Percentiles rank a stretch among this genome's conserved stretches.
Conservation (phyloP, 2,888 invertebrate genomes). For the Agrotis segetum region DNA sequence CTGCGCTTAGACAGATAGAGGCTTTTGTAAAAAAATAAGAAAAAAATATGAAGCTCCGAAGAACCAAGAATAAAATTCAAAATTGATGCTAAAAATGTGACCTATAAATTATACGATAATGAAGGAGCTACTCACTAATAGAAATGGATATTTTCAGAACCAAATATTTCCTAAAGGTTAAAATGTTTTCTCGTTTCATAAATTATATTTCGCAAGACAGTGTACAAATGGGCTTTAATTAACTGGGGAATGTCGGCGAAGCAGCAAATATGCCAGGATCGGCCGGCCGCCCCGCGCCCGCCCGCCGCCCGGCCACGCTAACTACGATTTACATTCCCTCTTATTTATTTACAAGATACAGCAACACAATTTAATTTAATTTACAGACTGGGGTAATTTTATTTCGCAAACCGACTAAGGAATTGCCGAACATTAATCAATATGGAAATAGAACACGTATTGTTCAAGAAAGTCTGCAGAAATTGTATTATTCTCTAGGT, state of each 20-base stretch:
- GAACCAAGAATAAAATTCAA: neutral
- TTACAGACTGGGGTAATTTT: slow-evolving; percentile 70
- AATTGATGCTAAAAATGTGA: slow-evolving; percentile 7
- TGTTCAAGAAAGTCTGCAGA: neutral
- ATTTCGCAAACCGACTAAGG: slow-evolving; percentile 54
- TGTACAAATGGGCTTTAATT: slow-evolving; percentile 90
- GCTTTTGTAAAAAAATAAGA: slow-evolving; percentile 10
- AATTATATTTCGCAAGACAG: slow-evolving; percentile 88
- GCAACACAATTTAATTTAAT: slow-evolving; percentile 77
- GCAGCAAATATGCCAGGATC: slow-evolving; percentile 86
- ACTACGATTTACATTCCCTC: slow-evolving; percentile 85
- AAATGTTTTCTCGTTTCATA: slow-evolving; percentile 84
- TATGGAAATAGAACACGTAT: slow-evolving; percentile 32
- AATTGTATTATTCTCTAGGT: neutral
- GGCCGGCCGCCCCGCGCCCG: slow-evolving; percentile 71
- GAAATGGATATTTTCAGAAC: slow-evolving; percentile 69
- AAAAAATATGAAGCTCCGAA: neutral
- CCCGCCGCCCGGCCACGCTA: slow-evolving; percentile 74
- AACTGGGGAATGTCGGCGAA: slow-evolving; percentile 88
- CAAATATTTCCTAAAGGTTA: slow-evolving; percentile 77
- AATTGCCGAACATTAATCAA: slow-evolving; percentile 52
- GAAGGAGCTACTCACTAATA: slow-evolving; percentile 39
- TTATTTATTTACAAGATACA: slow-evolving; percentile 82
- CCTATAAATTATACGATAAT: slow-evolving; percentile 27
- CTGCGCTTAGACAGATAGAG: slow-evolving; percentile 18